phyloP scores from a whole-genome alignment of 2,113 vertebrate species.

The Steatornis caripensis region DNA sequence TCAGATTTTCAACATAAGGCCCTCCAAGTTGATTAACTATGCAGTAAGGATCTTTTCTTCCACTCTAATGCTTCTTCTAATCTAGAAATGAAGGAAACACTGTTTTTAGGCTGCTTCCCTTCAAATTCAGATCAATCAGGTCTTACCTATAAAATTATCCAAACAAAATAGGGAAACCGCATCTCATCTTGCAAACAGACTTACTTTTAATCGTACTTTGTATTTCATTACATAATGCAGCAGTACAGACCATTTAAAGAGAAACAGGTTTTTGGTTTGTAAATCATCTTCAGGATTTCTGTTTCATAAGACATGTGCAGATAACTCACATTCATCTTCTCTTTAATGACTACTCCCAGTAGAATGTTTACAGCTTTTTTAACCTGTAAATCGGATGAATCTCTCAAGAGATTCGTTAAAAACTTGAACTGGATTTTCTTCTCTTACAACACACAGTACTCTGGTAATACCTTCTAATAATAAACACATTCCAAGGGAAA shows the following conservation, averaged over 20 bases:
- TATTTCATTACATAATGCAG: background rate
- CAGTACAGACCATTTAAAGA: background rate
- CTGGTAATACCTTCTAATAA: conserved; percentile 64
- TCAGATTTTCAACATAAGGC: background rate
- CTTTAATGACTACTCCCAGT: conserved; percentile 32
- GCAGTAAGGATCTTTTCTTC: background rate
- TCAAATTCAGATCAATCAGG: background rate
- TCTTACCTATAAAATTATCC: background rate
- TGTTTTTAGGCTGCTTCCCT: background rate
- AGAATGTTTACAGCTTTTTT: conserved; percentile 63
- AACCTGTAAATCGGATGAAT: conserved; percentile 62
- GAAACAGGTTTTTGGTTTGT: background rate
- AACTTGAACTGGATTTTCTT: conserved; percentile 64
- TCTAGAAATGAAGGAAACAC: background rate
- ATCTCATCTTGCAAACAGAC: background rate
- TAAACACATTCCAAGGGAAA: conserved; percentile 57
- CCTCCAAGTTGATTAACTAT: background rate
- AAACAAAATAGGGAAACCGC: background rate
- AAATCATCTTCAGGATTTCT: conserved; percentile 10
- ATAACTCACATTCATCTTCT: conserved; percentile 39
- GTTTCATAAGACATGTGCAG: background rate
- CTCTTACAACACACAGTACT: conserved; percentile 66
- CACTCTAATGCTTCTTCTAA: background rate
- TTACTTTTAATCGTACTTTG: background rate
- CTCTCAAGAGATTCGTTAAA: conserved; percentile 76